Percentiles rank a stretch among this genome's conserved stretches.
Conservation (phyloP, 2,113 vertebrate species). For the Acrocephalus kingi region DNA sequence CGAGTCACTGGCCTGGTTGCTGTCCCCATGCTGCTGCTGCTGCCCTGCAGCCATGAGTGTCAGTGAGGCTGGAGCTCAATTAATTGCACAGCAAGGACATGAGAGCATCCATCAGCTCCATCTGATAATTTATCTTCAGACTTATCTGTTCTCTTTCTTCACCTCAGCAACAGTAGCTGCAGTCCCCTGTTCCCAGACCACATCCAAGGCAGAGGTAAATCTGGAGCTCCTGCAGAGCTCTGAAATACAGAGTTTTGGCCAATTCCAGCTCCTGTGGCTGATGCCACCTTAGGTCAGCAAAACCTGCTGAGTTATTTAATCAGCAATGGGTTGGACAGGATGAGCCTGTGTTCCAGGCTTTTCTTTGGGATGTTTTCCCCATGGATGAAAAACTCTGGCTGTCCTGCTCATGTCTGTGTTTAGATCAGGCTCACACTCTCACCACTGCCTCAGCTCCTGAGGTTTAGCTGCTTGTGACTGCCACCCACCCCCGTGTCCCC, state of each 20-base stretch:
- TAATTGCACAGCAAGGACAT: not conserved
- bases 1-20: not conserved
- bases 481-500: not conserved
- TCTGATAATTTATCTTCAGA: not conserved
- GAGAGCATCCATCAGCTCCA: not conserved
- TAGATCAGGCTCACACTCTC: not conserved
- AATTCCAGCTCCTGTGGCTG: not conserved
- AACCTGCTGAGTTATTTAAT: not conserved
- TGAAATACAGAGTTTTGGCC: not conserved
- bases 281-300: not conserved
- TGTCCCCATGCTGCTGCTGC: not conserved
- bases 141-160: not conserved
- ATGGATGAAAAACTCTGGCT: not conserved
- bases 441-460: not conserved
- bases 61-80: not conserved
- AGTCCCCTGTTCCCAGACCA: not conserved
- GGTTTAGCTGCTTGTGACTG: not conserved
- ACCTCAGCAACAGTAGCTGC: not conserved
- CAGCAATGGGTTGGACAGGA: not conserved
- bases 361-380: not conserved
- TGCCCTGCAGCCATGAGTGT: not conserved
- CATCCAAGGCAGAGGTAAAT: not conserved
- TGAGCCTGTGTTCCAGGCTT: accelerated
- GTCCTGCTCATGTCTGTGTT: accelerated
- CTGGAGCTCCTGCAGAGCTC: not conserved